phyloP scores from a whole-genome alignment of 2,888 invertebrate species.

The Altica lythri region DNA sequence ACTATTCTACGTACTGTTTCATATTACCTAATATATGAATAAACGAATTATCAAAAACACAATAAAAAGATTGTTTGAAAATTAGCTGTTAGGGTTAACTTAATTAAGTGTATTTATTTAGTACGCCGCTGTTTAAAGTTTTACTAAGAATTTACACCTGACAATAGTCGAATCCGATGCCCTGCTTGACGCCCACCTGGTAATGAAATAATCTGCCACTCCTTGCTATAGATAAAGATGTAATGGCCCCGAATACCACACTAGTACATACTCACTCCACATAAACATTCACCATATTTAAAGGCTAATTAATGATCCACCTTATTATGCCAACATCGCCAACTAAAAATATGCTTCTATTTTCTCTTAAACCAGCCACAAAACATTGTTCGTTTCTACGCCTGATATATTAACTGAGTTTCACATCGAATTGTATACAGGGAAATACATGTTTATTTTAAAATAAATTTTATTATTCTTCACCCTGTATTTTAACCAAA shows the following conservation, averaged over 20 bases:
- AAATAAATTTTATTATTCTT: too few relatives aligned
- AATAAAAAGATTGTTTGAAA: too few relatives aligned
- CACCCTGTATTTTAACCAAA: too few relatives aligned
- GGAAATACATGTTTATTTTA: too few relatives aligned
- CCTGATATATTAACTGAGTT: too few relatives aligned
- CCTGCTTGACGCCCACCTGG: constrained; percentile 53
- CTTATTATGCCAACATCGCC: constrained; percentile 30
- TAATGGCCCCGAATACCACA: constrained; percentile 54
- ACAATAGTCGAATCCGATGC: constrained; percentile 53
- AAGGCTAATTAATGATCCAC: constrained; percentile 47
- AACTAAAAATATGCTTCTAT: constrained; percentile 11
- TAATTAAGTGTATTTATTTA: constrained; percentile 2
- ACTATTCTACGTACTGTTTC: too few relatives aligned
- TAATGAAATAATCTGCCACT: constrained; percentile 58
- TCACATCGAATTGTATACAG: too few relatives aligned
- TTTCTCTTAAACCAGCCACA: constrained; percentile 1
- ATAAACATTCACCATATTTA: constrained; percentile 45
- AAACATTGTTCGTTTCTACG: constrained; percentile 7
- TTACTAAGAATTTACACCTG: constrained; percentile 54
- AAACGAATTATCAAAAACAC: too few relatives aligned
- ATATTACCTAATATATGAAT: too few relatives aligned
- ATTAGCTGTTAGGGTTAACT: too few relatives aligned
- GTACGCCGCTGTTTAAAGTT: constrained; percentile 30
- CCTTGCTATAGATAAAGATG: constrained; percentile 56
- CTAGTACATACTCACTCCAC: constrained; percentile 36